phyloP scores from a whole-genome alignment of 2,888 invertebrate genomes.

The Antheraea yamamai region DNA sequence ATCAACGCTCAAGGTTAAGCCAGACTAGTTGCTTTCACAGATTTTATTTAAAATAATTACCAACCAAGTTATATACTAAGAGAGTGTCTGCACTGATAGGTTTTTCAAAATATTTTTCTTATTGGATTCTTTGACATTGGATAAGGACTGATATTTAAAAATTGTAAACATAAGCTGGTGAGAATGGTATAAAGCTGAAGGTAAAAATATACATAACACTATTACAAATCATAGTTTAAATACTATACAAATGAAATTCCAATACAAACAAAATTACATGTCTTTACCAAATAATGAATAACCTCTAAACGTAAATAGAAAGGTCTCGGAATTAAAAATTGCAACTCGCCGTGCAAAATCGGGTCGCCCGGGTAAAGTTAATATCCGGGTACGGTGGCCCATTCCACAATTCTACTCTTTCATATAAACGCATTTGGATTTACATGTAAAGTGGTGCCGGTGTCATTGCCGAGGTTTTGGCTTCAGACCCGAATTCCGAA shows the following conservation, averaged over 20 bases:
- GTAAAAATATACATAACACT: no score
- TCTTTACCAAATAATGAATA: background rate
- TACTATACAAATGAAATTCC: background rate
- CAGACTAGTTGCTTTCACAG: no score
- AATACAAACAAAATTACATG: background rate
- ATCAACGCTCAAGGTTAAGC: no score
- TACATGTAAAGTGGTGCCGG: conserved; percentile 27
- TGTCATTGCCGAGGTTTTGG: background rate
- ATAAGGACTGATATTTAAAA: no score
- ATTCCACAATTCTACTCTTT: conserved; percentile 33
- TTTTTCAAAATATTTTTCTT: no score
- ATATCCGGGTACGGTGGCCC: conserved; percentile 32
- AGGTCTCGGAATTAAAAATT: conserved; percentile 33
- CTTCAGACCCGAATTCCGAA: background rate
- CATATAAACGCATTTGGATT: conserved; percentile 33
- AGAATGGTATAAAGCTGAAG: no score
- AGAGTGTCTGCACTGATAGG: no score
- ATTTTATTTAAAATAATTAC: no score
- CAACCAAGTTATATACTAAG: no score
- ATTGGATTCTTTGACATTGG: no score
- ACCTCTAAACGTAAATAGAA: background rate
- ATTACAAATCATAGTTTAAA: no score
- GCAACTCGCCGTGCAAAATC: conserved; percentile 30
- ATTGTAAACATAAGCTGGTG: no score
- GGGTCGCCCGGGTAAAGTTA: conserved; percentile 32